phyloP scores from a whole-genome alignment of 2,113 vertebrate genomes.

The Onychorhynchus coronatus region DNA sequence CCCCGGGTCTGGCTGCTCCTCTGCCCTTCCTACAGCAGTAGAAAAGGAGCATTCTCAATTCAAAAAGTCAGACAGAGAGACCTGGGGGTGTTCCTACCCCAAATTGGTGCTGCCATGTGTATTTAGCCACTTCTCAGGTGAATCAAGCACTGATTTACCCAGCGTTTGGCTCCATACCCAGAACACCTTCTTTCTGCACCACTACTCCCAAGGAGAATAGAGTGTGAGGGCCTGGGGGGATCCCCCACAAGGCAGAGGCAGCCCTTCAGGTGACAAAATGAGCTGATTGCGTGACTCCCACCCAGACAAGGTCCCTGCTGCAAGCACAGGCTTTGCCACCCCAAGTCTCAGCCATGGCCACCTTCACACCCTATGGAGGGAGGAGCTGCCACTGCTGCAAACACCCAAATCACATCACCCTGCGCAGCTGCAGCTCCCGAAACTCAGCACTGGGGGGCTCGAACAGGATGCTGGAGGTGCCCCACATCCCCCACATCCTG shows the following conservation, averaged over 20 bases:
- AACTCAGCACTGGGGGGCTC: background rate
- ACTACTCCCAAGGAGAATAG: rapidly evolving
- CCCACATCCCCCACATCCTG: background rate
- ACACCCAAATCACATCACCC: background rate
- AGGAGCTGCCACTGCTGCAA: rapidly evolving
- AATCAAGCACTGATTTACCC: background rate
- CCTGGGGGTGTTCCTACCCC: background rate
- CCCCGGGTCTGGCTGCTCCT: rapidly evolving
- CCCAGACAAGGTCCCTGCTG: background rate
- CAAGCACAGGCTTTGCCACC: background rate
- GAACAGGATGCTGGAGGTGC: background rate
- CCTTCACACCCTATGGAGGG: background rate
- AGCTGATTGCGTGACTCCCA: too few species aligned
- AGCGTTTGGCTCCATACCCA: background rate
- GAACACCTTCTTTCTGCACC: background rate
- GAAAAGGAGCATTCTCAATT: background rate
- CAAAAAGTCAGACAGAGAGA: background rate
- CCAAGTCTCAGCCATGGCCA: background rate
- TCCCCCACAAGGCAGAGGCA: background rate
- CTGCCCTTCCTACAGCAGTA: background rate
- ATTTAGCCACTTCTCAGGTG: rapidly evolving
- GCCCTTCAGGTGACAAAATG: background rate
- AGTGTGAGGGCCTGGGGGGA: too few species aligned
- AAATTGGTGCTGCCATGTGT: rapidly evolving
- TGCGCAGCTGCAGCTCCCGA: background rate